These are phyloP conservation scores for Dipodomys merriami DNA, from an alignment of 2,113 vertebrate species.

Conservation along the genomic window DNA sequence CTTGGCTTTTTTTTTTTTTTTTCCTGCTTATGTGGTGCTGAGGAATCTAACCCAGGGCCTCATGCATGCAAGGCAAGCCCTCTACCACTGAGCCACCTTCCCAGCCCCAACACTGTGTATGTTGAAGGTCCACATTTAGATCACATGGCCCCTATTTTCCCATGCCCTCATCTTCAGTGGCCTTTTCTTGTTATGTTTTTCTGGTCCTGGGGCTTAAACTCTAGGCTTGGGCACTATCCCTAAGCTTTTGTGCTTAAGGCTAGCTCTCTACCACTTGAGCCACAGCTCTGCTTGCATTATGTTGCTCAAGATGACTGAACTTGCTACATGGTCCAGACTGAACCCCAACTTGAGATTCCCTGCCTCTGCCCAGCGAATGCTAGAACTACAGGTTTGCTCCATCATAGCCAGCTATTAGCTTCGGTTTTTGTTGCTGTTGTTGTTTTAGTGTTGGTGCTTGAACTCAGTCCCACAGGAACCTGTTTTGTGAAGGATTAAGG, in stretches of 20 bases:
- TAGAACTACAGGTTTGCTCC: too few species aligned
- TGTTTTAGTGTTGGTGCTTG: neutral
- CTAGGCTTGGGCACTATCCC: neutral
- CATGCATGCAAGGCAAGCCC: too few species aligned
- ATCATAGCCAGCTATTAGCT: too few species aligned
- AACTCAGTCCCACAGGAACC: too few species aligned
- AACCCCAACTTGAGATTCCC: neutral
- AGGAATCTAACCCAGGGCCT: too few species aligned
- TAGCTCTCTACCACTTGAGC: neutral
- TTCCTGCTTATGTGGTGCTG: too few species aligned
- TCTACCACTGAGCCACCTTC: too few species aligned
- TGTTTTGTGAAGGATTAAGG: too few species aligned
- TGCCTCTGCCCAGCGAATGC: neutral
- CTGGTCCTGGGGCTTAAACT: neutral
- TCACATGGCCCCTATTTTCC: neutral
- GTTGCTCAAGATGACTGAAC: neutral
- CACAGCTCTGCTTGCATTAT: neutral
- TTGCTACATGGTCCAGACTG: too few species aligned
- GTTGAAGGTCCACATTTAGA: neutral
- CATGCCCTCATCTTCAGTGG: neutral
- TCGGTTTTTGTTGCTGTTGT: neutral
- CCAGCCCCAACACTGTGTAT: neutral
- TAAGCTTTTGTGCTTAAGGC: neutral
- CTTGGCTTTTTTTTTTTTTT: too few species aligned
- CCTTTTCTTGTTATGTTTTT: neutral